phyloP scores from a whole-genome alignment of 2,797 vertebrate species.

The Xenopus petersii region DNA sequence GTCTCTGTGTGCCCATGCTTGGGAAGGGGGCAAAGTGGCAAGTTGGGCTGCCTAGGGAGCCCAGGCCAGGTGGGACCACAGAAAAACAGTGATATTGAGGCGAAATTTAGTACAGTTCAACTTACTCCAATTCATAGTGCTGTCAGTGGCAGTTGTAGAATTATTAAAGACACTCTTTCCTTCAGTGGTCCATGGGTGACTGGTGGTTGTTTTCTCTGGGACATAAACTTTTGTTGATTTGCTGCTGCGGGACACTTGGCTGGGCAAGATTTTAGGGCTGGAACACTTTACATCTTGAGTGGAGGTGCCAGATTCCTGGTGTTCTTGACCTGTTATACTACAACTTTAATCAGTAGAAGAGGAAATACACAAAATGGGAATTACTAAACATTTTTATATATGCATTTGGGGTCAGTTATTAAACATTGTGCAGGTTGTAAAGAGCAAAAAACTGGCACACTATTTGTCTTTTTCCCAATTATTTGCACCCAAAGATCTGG shows the following conservation, averaged over 20 bases:
- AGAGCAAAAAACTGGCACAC: no score
- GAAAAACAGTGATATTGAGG: neutral
- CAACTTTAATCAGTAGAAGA: constrained; percentile 54
- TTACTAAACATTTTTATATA: no score
- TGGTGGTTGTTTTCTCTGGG: neutral
- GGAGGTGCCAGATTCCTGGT: constrained; percentile 29
- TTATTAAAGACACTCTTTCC: neutral
- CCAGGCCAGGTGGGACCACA: no score
- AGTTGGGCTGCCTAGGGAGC: no score
- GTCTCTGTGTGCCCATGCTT: no score
- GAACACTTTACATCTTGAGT: constrained; percentile 55
- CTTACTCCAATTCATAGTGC: constrained; percentile 50
- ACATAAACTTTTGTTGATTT: no score
- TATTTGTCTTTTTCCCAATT: no score
- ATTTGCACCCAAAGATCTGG: no score
- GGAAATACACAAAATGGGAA: no score
- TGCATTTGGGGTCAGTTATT: no score
- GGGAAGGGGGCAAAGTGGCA: no score
- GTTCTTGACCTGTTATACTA: constrained; percentile 46
- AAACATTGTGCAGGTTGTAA: no score
- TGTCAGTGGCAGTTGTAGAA: accelerated
- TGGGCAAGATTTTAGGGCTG: neutral
- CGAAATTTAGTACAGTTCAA: neutral
- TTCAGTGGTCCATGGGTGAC: neutral
- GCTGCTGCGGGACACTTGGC: neutral